Base-by-base conservation (phyloP, 2,797 vertebrate genomes). In the Emydoidea blandingii region DNA sequence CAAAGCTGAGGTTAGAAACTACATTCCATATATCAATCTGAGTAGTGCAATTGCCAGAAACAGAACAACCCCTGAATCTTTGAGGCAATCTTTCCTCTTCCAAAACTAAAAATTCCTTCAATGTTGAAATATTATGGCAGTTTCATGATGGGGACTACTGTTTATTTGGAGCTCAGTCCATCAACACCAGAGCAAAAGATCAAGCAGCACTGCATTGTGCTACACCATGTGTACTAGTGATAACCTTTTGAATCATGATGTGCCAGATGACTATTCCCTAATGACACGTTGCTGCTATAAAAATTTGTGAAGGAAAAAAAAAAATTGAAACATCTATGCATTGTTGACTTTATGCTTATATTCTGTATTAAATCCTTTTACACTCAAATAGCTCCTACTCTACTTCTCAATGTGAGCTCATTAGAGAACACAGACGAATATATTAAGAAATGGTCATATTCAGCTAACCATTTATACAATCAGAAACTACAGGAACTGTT, bases 1-100 rank as follows among this genome's bases (percentile, higher is more conserved):
- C 12, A 83, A 68, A 92, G 54, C 50, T 59, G 34, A 90, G 90
- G 31, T 65, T 59, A 93, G 90, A 91, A 80, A 16, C 9, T 41
- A 1, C 90, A 88, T 81, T 68, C 44, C 53, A 74, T 2, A 1
- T 81, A 74, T 79, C 83, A 81, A 4, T 82, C 5, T 34, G 34
- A 79, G 19, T 84, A 85, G 72, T 27, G 44, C 6, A 87, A 14
- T 44, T 89, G 34, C 47, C 91, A 89, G 56, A 89, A 92, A 87
- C 14, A 44, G 23, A 84, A n/a, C 5, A 49, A 31, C 49, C 83
- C 21, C 47, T 81, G 25, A 37, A 50, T 37, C n/a, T 62, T 62
- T 81, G 41, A 62, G 41, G 29, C 50, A 84, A 1, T 72, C 72
- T 37, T 18, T 11, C 27, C 37, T 90, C 31, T 57, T 85, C 88